Evolutionary conservation across 2,888 invertebrate species (phyloP), one percentile per base, ranked within the genome.

Genomic region (Tortrix viridana): DNA sequence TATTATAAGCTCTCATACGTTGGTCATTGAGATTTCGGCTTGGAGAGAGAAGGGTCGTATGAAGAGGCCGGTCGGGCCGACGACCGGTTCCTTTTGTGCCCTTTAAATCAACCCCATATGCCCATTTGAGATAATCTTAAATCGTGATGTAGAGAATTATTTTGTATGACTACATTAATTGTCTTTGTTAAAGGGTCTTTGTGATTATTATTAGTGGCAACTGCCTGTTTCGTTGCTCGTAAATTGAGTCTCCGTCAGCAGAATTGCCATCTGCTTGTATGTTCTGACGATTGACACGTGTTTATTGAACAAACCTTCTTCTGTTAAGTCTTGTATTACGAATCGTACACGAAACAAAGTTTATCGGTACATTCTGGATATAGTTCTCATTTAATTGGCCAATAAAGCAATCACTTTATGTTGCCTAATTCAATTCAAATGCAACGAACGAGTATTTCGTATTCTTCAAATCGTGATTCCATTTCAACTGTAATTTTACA

Each of bases 1-100:
- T 63, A 60, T 38, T 54, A 63, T 63, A 46, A 63, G 63, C 58
- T 53, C 47, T 63, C 58, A 48, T 63, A 58, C 52, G 18, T 18
- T 43, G 41, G 22, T 53, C 47, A 58, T 53, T 62, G 32, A 37
- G 54, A 38, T 58, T 58, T 58, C 52, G 63, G 47, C 43, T 22
- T 19, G 41, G 37, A 44, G 38, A 41, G 41, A 43, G 62, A 63
- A 60, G 41, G 9, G 23, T 20, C 38, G 46, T 22, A 18, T 22
- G 48, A 48, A 57, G 54, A 38, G 56, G 19, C 41, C 37, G 12
- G 56, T 23, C 38, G 37, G 22, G 6, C 5, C 7, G 26, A 5
- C 16, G 14, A 14, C 20, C 46, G 32, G 44, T 58, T 58, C 26
- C 53, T 37, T 18, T 53, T 57, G 50, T 58, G 18, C 20, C 32